Conservation (phyloP, 2,113 vertebrate species). For the Chaetorhynchus papuensis region DNA sequence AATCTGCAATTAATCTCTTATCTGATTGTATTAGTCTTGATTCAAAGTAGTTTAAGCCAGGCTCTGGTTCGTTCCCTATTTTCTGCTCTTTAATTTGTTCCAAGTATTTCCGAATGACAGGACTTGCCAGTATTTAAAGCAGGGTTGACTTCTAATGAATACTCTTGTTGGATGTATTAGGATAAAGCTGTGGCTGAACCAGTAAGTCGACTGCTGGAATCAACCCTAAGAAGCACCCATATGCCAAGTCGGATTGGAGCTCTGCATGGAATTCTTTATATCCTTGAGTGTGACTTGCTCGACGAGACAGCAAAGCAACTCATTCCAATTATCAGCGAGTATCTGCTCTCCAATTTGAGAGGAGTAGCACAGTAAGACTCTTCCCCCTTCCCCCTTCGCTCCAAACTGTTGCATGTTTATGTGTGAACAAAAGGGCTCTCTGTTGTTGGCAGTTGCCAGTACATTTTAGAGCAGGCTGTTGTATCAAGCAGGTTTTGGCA, state of each 20-base stretch:
- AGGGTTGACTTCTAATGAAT: neutral
- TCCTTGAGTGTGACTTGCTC: conserved; percentile 93
- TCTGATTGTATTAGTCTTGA: neutral
- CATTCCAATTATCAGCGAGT: conserved; percentile 87
- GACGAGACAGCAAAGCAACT: conserved; percentile 95
- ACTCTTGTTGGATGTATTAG: conserved; percentile 52
- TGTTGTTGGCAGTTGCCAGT: neutral
- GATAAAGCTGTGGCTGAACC: conserved; percentile 94
- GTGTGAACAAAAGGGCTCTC: neutral
- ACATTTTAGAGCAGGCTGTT: neutral
- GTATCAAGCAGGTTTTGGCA: neutral
- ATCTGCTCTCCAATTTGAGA: conserved; percentile 89
- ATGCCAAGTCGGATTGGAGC: conserved; percentile 92
- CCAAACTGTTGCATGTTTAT: neutral
- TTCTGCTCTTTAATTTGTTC: neutral
- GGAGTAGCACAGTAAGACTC: conserved; percentile 85
- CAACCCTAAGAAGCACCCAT: conserved; percentile 88
- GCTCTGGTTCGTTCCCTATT: neutral
- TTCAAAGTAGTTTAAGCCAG: neutral
- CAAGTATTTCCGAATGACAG: neutral
- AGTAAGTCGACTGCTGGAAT: conserved; percentile 90
- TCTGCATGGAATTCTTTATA: conserved; percentile 90
- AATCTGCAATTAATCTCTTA: neutral
- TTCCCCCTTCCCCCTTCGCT: fast-evolving
- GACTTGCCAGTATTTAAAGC: neutral